These are phyloP conservation scores for Nyctibius grandis DNA, from an alignment of 2,797 vertebrate genomes.

Conservation along the genomic window DNA sequence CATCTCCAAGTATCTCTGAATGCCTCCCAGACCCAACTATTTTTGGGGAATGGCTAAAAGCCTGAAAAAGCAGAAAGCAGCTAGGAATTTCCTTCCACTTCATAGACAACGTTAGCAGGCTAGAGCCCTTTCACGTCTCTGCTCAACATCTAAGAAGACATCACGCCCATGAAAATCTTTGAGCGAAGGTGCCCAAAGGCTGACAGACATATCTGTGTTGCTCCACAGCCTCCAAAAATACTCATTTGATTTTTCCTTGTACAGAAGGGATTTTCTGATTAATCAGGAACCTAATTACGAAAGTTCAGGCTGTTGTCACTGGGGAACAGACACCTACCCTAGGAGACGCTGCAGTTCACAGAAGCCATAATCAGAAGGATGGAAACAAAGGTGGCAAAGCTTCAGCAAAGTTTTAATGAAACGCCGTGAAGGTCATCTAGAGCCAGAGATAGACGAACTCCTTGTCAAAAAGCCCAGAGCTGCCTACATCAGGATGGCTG, in stretches of 20 bases:
- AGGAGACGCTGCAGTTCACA: background rate
- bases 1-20: background rate
- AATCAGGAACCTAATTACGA: conserved; percentile 7
- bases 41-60: background rate
- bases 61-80: background rate
- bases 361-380: background rate
- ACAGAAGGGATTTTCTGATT: conserved; percentile 23
- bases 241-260: background rate
- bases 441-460: background rate
- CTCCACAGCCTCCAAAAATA: accelerated
- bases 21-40: background rate
- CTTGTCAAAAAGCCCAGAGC: background rate
- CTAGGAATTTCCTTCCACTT: background rate
- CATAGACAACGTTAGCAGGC: accelerated
- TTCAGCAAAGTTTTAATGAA: background rate
- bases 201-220: background rate
- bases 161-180: background rate
- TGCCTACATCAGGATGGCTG: background rate
- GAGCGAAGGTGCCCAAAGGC: background rate
- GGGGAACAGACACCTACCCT: background rate
- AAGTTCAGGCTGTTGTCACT: background rate
- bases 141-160: background rate
- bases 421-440: background rate
- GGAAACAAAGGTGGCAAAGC: background rate
- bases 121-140: background rate